phyloP scores from a whole-genome alignment of 2,113 vertebrate species.

The Callospermophilus lateralis region DNA sequence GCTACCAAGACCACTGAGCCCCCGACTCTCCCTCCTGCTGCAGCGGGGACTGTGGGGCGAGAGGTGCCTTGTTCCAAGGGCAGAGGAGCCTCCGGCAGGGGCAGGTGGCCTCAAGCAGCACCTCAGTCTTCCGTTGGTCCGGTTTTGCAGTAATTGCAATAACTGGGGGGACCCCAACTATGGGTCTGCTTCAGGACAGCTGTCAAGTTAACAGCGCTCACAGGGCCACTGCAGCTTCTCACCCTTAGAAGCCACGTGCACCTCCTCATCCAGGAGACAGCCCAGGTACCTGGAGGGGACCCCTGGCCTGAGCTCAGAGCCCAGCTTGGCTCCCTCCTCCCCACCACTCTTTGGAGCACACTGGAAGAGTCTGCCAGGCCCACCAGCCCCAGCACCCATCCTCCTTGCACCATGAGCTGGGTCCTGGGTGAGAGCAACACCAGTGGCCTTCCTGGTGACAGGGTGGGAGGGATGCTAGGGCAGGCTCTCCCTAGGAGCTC shows the following conservation, averaged over 20 bases:
- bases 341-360: background rate
- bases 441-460: background rate
- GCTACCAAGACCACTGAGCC: background rate
- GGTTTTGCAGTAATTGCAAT: background rate
- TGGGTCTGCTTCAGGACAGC: background rate
- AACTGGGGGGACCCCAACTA: background rate
- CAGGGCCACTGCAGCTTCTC: rapidly evolving
- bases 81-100: background rate
- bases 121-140: background rate
- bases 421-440: background rate
- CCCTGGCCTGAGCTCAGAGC: rapidly evolving
- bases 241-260: rapidly evolving
- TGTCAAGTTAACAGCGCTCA: background rate
- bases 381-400: too few relatives aligned
- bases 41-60: background rate
- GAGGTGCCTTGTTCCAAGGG: background rate
- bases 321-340: rapidly evolving
- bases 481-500: too few relatives aligned
- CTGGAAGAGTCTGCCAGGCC: background rate
- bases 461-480: too few relatives aligned
- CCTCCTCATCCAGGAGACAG: rapidly evolving
- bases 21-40: rapidly evolving
- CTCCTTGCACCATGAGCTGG: too few relatives aligned
- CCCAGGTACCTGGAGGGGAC: rapidly evolving
- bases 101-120: background rate